A percentile compares a stretch with the other conserved stretches of the same genome.
Conservation (phyloP, 2,888 invertebrate species). For the Gymnocheta viridis region DNA sequence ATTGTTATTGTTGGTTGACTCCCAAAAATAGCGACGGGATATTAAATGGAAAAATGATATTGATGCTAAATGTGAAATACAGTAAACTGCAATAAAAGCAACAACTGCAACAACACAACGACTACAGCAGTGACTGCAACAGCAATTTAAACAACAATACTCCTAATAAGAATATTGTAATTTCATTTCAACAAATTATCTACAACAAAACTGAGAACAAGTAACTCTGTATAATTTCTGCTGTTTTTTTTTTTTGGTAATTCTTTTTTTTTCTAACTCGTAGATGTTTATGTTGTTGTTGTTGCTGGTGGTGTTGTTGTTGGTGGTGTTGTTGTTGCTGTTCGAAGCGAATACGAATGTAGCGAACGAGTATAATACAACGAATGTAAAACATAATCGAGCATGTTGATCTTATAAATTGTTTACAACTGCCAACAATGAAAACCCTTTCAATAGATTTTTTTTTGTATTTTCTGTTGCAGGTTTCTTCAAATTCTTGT, state of each 20-base stretch:
- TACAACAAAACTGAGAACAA: slow-evolving; percentile 67
- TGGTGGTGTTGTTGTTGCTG: slow-evolving; percentile 9
- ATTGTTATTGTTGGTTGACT: slow-evolving; percentile 37
- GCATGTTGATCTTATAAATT: slow-evolving; percentile 68
- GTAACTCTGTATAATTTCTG: slow-evolving; percentile 43
- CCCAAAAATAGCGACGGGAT: slow-evolving; percentile 39
- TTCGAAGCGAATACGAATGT: slow-evolving; percentile 50
- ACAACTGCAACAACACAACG: background rate
- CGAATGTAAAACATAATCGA: slow-evolving; percentile 69
- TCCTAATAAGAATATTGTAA: slow-evolving; percentile 67
- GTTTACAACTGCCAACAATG: slow-evolving; percentile 70
- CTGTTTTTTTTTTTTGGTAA: slow-evolving; percentile 32
- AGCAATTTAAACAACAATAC: slow-evolving; percentile 38
- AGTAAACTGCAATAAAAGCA: slow-evolving; percentile 14
- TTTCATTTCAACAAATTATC: slow-evolving; percentile 71
- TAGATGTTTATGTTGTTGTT: slow-evolving; percentile 5
- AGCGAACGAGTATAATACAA: slow-evolving; percentile 61
- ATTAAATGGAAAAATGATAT: slow-evolving; percentile 50
- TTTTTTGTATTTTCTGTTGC: slow-evolving; percentile 63
- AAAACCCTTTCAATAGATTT: slow-evolving; percentile 70
- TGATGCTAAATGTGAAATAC: slow-evolving; percentile 44
- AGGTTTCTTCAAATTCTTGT: slow-evolving; percentile 56
- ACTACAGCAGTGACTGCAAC: slow-evolving; percentile 9
- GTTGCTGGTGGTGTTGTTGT: background rate
- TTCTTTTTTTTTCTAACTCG: slow-evolving; percentile 5